Evolutionary conservation across 2,888 invertebrate genomes (phyloP).

Genomic region (Tetragonisca angustula): DNA sequence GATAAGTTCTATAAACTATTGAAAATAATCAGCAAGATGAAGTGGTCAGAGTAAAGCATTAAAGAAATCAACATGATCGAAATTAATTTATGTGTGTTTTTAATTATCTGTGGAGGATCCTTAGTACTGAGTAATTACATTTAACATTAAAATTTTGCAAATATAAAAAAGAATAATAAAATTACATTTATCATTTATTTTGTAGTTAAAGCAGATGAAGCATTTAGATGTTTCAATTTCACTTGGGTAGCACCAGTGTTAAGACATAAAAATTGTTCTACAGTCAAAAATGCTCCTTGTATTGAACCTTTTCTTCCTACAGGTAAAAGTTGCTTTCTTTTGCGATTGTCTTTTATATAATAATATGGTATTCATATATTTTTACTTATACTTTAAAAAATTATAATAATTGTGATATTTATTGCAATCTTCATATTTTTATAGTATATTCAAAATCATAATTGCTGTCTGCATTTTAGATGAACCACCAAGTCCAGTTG

Average conservation of each 20-base stretch:
- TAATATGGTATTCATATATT: constrained; percentile 2
- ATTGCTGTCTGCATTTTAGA: constrained; percentile 24
- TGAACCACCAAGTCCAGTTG: constrained; percentile 39
- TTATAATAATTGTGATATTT: not conserved
- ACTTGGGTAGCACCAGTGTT: constrained; percentile 73
- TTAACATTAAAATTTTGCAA: not conserved
- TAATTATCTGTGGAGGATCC: constrained; percentile 18
- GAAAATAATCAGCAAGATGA: not conserved
- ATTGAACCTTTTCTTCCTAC: constrained; percentile 56
- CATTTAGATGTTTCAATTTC: constrained; percentile 74
- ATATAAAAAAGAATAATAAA: not conserved
- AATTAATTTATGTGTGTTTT: constrained; percentile 4
- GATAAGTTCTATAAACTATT: constrained; percentile 43
- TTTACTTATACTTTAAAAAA: not conserved
- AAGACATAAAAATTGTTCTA: constrained; percentile 53
- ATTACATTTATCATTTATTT: constrained; percentile 1
- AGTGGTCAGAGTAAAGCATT: too few species aligned
- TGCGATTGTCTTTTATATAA: not conserved
- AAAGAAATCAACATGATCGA: constrained; percentile 39
- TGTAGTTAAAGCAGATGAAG: constrained; percentile 2
- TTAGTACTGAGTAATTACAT: constrained; percentile 46
- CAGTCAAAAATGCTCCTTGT: constrained; percentile 56
- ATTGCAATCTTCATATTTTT: not conserved
- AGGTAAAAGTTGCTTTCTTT: constrained; percentile 46
- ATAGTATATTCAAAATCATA: constrained; percentile 3